Evolutionary conservation across 2,888 invertebrate genomes (phyloP), one percentile per base, ranked within the genome.

Genomic region (Stratiomys singularior): DNA sequence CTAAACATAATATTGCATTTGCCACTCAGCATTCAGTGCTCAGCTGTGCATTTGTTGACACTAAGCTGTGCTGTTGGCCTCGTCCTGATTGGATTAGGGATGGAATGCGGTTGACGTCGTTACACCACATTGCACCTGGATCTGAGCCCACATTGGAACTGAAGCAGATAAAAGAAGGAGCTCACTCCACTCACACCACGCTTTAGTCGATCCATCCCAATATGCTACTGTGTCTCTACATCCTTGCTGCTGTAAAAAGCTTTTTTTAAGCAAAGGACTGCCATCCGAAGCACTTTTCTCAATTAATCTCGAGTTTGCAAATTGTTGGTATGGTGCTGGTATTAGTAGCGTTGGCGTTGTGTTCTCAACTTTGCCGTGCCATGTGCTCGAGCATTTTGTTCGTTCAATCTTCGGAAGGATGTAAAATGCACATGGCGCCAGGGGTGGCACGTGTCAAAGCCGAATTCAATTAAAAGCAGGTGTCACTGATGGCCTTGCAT

Each of bases 391-490:
- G 56, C 28, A 18, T 56, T 72, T 72, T 56, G 72, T 72, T 72
- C 58, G 11, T 72, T 56, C 58, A 72, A 30, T 72, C 56, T 52
- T 18, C 63, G 30, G 18, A 69, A 52, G 58, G 72, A 71, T 79
- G 77, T 79, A 77, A 79, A 79, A 78, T 79, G 79, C 79, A 79
- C 76, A 79, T 78, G 79, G 52, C 69, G 60, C 78, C 64, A 60
- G 44, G 69, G 78, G 78, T 77, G 78, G 79, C 79, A 79, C 79
- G 79, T 79, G 79, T 79, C 79, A 79, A 79, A 79, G 80, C 81
- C 80, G 78, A 81, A 81, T 85, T 85, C 85, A 85, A 85, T 85
- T 85, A 85, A 85, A 85, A 85, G 84, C 85, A 85, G 83, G 85
- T 84, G 84, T 82, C 82, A 82, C 81, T 84, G 84, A 83, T 84